Evolutionary conservation across 2,888 invertebrate species (phyloP), one percentile per base, ranked within the genome.

Genomic region (Drosophila merina): DNA sequence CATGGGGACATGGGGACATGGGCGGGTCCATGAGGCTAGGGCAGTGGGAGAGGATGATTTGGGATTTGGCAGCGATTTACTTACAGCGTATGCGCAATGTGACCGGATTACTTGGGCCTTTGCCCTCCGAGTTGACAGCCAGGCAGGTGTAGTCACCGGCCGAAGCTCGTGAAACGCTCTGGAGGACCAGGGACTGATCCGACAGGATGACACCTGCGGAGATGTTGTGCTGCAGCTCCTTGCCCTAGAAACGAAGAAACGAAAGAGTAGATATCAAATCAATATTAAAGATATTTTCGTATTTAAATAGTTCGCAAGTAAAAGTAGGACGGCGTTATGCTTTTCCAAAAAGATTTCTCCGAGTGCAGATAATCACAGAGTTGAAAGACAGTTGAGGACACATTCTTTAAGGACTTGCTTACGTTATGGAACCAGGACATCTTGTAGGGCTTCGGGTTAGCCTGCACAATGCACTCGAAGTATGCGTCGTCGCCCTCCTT

Each of bases 401-500:
- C 57, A 42, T 57, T 48, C 57, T 42, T 62, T 6, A 26, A 10
- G 26, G 58, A 28, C 48, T 42, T 42, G 95, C 96, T 95, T 93
- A 97, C 97, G 89, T 95, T 95, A 91, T 97, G 96, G 91, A 95
- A 97, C 97, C 97, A 97, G 67, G 96, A 94, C 84, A 97, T 94
- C 90, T 96, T 95, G 92, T 96, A 95, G 33, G 95, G 94, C 89
- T 95, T 96, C 14, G 97, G 97, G 92, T 97, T 97, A 52, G 97
- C 95, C 89, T 94, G 94, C 75, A 97, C 96, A 77, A 95, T 94
- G 92, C 97, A 97, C 91, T 97, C 97, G 92, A 97, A 97, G 91
- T 97, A 97, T 66, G 96, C 97, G 91, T 97, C 97, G 89, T 96
- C 97, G 36, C 96, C 96, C 92, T 97, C 97, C 92, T 97, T 97